Conservation (phyloP, 2,888 invertebrate genomes). For the Ceramica pisi region DNA sequence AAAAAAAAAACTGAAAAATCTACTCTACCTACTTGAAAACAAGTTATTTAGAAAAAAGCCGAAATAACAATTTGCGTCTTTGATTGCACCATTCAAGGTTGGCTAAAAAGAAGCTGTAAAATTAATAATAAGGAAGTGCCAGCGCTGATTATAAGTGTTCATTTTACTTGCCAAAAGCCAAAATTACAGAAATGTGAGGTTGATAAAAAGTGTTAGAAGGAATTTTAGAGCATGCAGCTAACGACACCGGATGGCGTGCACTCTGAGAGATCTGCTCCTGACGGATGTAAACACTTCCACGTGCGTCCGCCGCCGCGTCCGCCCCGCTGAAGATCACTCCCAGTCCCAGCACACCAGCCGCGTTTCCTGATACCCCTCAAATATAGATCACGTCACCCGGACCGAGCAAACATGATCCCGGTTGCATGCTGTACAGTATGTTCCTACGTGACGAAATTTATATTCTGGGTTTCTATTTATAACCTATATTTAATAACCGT, state of each 20-base stretch:
- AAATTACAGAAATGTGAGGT: conserved; percentile 2
- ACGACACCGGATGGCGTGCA: conserved; percentile 72
- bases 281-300: conserved; percentile 88
- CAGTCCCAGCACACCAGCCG: conserved; percentile 62
- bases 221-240: conserved; percentile 63
- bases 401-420: conserved; percentile 24
- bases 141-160: conserved; percentile 30
- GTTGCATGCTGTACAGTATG: background rate
- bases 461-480: conserved; percentile 15
- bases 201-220: conserved; percentile 31
- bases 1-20: conserved; percentile 18
- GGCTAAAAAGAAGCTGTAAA: conserved; percentile 46
- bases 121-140: conserved; percentile 62
- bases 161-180: conserved; percentile 41
- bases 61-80: conserved; percentile 56
- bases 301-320: conserved; percentile 78
- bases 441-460: conserved; percentile 14
- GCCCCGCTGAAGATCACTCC: conserved; percentile 72
- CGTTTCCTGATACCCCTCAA: conserved; percentile 63
- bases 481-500: conserved; percentile 11
- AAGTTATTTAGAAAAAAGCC: conserved; percentile 33
- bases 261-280: conserved; percentile 68
- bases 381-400: conserved; percentile 54
- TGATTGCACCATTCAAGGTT: conserved; percentile 60
- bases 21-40: background rate